phyloP scores from a whole-genome alignment of 2,113 vertebrate species.

The Lontra canadensis region DNA sequence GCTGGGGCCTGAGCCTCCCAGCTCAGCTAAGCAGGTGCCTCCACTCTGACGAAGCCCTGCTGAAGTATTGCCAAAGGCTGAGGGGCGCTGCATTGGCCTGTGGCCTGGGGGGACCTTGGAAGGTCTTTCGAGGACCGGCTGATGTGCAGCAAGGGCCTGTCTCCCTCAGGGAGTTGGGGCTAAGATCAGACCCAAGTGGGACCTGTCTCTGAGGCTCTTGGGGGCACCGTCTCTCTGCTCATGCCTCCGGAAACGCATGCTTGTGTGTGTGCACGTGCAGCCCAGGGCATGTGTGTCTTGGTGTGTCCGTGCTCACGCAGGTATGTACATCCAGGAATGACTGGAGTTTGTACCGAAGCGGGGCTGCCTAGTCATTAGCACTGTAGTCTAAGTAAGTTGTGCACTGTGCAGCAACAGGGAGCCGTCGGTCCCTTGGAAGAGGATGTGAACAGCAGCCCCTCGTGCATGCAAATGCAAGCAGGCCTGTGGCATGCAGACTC shows the following conservation, averaged over 20 bases:
- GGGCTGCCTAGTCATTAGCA: not conserved
- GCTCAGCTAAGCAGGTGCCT: not conserved
- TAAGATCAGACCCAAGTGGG: not conserved
- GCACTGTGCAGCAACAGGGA: not conserved
- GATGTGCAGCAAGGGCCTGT: not conserved
- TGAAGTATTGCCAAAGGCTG: not conserved
- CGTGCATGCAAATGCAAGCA: rapidly evolving
- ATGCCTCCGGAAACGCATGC: not conserved
- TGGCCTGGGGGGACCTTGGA: not conserved
- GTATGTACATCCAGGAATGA: not conserved
- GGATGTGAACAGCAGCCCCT: not conserved
- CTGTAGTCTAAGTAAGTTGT: not conserved
- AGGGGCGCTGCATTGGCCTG: not conserved
- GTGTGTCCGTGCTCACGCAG: not conserved
- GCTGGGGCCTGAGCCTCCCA: not conserved
- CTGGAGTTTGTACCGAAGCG: not conserved
- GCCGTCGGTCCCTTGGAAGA: not conserved
- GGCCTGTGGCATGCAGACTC: not conserved
- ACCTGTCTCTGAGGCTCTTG: not conserved
- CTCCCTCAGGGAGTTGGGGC: not conserved
- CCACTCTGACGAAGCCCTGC: not conserved
- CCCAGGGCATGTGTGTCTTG: not conserved
- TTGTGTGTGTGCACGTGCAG: not conserved
- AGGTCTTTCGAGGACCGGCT: not conserved
- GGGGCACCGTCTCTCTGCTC: not conserved